Percentiles rank a stretch among this genome's conserved stretches.
Conservation (phyloP, 2,113 vertebrate genomes). For the Oreochromis niloticus region DNA sequence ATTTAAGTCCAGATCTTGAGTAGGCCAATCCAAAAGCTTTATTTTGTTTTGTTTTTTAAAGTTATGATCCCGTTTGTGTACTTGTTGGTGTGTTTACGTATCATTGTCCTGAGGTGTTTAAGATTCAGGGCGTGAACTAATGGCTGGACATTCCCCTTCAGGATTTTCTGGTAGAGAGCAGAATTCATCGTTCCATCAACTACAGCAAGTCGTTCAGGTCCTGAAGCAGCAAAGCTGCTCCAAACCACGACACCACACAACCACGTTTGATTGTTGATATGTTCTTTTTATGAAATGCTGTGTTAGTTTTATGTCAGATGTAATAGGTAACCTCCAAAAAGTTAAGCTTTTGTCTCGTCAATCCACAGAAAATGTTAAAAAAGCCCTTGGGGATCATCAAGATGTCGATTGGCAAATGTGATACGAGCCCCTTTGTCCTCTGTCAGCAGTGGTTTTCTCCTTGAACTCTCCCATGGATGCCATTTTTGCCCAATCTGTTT, state of each 20-base stretch:
- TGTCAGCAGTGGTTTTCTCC: background rate
- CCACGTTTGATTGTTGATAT: background rate
- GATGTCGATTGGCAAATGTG: background rate
- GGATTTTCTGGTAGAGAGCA: background rate
- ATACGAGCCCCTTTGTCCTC: background rate
- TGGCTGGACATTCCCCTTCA: background rate
- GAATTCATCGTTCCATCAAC: background rate
- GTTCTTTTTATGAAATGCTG: background rate
- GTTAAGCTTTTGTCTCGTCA: background rate
- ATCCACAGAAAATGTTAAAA: background rate
- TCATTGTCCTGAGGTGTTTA: background rate
- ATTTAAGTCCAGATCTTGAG: background rate
- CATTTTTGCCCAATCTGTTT: background rate
- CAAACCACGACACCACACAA: background rate
- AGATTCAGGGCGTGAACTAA: background rate
- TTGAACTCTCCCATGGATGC: background rate
- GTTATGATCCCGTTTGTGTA: background rate
- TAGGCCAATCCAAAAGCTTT: background rate
- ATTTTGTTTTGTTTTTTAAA: background rate
- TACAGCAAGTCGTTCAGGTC: background rate
- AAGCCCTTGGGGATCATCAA: background rate
- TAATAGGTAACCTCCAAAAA: background rate
- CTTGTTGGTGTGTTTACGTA: background rate
- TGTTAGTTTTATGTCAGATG: background rate
- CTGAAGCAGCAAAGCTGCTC: background rate